Evolutionary conservation across 2,888 invertebrate genomes (phyloP), one percentile per base, ranked within the genome.

Genomic region (Psylliodes chrysocephalus): DNA sequence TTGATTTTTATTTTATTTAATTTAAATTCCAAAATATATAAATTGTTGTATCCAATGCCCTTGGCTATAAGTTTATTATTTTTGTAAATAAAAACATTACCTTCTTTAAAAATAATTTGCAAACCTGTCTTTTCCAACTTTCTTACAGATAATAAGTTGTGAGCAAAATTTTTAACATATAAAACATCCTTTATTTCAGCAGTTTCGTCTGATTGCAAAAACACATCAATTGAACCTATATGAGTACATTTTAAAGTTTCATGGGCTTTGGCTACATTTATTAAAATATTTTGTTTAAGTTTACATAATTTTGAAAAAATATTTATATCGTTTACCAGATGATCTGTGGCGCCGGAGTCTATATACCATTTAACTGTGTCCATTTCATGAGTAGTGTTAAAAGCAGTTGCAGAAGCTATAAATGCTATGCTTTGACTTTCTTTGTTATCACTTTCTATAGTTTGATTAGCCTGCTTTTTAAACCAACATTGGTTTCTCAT

Each of bases 51-150:
- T 44, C 8, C 19, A 44, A 44, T 44, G 7, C 17, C 44, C 8
- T 44, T 44, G 5, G 44, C 44, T 8, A 44, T 7, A 10, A 22
- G 19, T 44, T 44, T 44, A 10, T 44, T 8, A 44, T 44, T 44
- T 44, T 44, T 40, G 1, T 40, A 25, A 25, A 25, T 25, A 25
- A 25, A 25, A 25, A 25, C 25, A 25, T 25, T 44, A 18, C 44
- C 44, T 17, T 44, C 44, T 44, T 22, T 22, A 22, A 44, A 44
- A 44, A 44, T 44, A 18, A 44, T 22, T 44, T 44, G 17, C 19
- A 44, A 19, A 44, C 44, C 19, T 8, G 44, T 19, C 12, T 2
- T n/a, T n/a, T n/a, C n/a, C n/a, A n/a, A n/a, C n/a, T n/a, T n/a
- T n/a, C n/a, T n/a, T n/a, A n/a, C n/a, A 7, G 28, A 25, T 7